These are phyloP conservation scores for Carabus problematicus DNA, from an alignment of 2,888 invertebrate genomes.

Conservation along the genomic window DNA sequence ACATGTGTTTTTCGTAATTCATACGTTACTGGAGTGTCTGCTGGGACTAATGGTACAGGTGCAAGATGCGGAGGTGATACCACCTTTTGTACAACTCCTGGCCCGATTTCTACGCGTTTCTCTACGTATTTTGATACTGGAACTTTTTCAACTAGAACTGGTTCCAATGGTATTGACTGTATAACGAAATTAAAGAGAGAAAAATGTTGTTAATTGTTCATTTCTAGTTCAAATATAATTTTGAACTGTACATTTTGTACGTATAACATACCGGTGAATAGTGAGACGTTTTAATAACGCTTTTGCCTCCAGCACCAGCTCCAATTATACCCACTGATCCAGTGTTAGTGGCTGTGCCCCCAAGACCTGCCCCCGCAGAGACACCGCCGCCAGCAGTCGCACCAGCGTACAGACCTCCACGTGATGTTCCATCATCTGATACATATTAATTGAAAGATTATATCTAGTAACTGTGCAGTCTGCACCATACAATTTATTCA, in stretches of 20 bases:
- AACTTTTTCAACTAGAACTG: not conserved
- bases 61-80: too few relatives aligned
- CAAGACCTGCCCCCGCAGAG: constrained; percentile 62
- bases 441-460: too few relatives aligned
- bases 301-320: constrained; percentile 36
- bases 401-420: constrained; percentile 66
- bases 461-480: too few relatives aligned
- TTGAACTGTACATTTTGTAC: too few relatives aligned
- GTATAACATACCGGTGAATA: too few relatives aligned
- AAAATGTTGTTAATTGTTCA: not conserved
- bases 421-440: constrained; percentile 48
- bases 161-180: not conserved
- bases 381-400: constrained; percentile 67
- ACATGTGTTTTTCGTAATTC: constrained; percentile 1
- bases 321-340: constrained; percentile 41
- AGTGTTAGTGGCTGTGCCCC: constrained; percentile 56
- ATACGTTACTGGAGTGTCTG: too few relatives aligned
- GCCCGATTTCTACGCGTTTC: not conserved
- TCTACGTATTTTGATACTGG: not conserved
- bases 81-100: not conserved
- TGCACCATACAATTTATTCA: too few relatives aligned
- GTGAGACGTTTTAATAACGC: not conserved
- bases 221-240: too few relatives aligned
- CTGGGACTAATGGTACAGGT: too few relatives aligned
- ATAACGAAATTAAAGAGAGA: not conserved